A percentile compares a stretch with the other conserved stretches of the same genome.
phyloP scores from a whole-genome alignment of 2,797 vertebrate species.

The Muraenolepis orangiensis region DNA sequence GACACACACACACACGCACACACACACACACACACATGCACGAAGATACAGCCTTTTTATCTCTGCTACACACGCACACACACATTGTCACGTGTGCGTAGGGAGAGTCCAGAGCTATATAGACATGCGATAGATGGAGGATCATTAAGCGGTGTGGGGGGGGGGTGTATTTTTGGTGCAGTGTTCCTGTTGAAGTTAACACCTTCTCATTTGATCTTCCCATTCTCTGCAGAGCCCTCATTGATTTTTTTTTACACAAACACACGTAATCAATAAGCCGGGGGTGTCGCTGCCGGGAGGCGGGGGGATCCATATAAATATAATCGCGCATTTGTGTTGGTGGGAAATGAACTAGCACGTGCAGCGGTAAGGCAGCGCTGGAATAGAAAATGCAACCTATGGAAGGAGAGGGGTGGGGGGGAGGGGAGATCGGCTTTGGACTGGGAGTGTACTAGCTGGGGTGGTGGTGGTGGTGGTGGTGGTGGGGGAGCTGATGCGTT shows the following conservation, averaged over 20 bases:
- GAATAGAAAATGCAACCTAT: constrained; percentile 47
- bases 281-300: constrained; percentile 48
- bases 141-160: background rate
- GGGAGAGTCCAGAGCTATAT: background rate
- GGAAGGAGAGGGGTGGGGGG: background rate
- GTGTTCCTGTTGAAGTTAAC: constrained; percentile 49
- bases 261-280: constrained; percentile 67
- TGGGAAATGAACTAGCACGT: constrained; percentile 49
- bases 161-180: constrained; percentile 25
- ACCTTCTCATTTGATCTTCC: constrained; percentile 53
- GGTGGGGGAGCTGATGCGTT: constrained; percentile 37
- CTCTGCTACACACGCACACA: background rate
- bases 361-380: constrained; percentile 42
- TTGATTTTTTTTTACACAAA: constrained; percentile 60
- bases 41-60: too few species aligned
- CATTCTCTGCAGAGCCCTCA: constrained; percentile 41
- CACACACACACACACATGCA: background rate
- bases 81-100: background rate
- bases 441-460: constrained; percentile 9
- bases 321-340: constrained; percentile 68
- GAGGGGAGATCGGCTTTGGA: constrained; percentile 45
- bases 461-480: background rate
- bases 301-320: constrained; percentile 69
- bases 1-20: background rate
- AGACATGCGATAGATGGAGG: background rate